Percentiles rank a stretch among this genome's conserved stretches.
Evolutionary conservation across 1,140 invertebrate species (phyloP).

Genomic region (Theocolax elegans): DNA sequence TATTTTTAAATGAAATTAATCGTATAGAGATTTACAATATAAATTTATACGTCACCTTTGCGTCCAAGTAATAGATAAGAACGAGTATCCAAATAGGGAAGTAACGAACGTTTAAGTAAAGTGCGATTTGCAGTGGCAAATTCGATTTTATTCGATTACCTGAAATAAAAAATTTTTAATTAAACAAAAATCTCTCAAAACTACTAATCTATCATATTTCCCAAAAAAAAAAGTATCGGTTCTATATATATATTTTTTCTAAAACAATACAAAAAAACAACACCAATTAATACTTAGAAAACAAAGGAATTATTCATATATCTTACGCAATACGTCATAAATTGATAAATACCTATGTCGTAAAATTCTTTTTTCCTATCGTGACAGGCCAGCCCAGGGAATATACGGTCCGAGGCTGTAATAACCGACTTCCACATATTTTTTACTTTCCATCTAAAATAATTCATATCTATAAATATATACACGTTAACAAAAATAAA

Average conservation of each 20-base stretch:
- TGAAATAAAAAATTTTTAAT: conserved; percentile 54
- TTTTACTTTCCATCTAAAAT: no score
- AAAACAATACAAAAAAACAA: no score
- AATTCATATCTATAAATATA: no score
- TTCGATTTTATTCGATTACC: conserved; percentile 71
- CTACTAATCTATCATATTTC: no score
- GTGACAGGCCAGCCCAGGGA: conserved; percentile 62
- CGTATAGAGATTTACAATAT: no score
- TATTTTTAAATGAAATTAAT: not conserved
- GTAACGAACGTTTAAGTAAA: conserved; percentile 84
- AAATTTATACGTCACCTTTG: conserved; percentile 68
- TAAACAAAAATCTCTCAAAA: no score
- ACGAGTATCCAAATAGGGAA: conserved; percentile 78
- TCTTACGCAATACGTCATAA: no score
- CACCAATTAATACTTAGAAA: no score
- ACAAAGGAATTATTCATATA: no score
- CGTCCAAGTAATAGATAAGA: conserved; percentile 72
- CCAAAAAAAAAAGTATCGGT: no score
- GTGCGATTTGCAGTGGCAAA: conserved; percentile 83
- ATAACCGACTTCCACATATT: conserved; percentile 61
- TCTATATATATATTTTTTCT: no score
- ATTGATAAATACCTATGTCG: conserved; percentile 56
- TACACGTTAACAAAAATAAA: no score
- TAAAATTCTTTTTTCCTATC: conserved; percentile 56
- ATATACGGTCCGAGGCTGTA: conserved; percentile 65